Evolutionary conservation across 2,888 invertebrate species (phyloP).

Genomic region (Amiota communis): DNA sequence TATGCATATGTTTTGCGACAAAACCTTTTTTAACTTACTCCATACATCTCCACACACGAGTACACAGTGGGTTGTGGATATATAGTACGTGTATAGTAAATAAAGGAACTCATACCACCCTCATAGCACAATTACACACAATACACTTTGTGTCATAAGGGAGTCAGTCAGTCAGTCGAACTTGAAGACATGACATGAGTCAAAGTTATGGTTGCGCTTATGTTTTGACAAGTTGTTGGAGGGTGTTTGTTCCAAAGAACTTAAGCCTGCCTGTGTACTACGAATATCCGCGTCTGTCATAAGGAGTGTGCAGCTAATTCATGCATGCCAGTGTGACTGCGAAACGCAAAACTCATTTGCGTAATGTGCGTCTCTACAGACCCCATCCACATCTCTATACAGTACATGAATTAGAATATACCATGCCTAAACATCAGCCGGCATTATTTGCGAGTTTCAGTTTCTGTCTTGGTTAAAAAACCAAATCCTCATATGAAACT

Average conservation of each 20-base stretch:
- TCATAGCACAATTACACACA: conserved; percentile 53
- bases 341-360: conserved; percentile 61
- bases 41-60: conserved; percentile 28
- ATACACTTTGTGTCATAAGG: conserved; percentile 56
- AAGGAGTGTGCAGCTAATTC: conserved; percentile 60
- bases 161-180: conserved; percentile 6
- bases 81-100: background rate
- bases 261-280: conserved; percentile 48
- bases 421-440: too few relatives aligned
- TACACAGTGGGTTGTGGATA: conserved; percentile 1
- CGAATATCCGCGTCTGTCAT: background rate
- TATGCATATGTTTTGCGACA: conserved; percentile 62
- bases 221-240: conserved; percentile 11
- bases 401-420: too few relatives aligned
- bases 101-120: conserved; percentile 18
- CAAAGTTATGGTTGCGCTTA: conserved; percentile 18
- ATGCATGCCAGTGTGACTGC: conserved; percentile 32
- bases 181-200: conserved; percentile 19
- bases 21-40: conserved; percentile 42
- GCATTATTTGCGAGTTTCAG: conserved; percentile 18
- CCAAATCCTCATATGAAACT: conserved; percentile 50
- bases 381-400: too few relatives aligned
- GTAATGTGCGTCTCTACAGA: conserved; percentile 50
- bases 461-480: background rate
- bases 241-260: conserved; percentile 45